phyloP scores from a whole-genome alignment of 2,888 invertebrate species.

The Eumacrocentrus americanus region DNA sequence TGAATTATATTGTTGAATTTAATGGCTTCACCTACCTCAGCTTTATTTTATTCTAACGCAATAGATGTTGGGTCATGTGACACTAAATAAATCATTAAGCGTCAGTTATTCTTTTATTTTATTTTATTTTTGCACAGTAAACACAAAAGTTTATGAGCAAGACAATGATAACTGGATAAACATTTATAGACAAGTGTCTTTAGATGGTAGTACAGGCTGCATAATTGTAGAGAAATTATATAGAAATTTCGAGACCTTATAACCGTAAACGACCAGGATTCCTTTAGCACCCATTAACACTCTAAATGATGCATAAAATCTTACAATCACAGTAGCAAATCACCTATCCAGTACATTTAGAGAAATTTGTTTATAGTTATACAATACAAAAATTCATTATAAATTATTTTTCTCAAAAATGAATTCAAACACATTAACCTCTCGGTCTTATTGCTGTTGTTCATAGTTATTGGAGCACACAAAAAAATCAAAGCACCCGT shows the following conservation, averaged over 20 bases:
- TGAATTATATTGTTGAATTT: too few relatives aligned
- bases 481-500: neutral
- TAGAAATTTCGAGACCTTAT: neutral
- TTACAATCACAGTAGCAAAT: neutral
- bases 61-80: too few relatives aligned
- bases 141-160: too few relatives aligned
- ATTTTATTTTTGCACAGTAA: too few relatives aligned
- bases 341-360: neutral
- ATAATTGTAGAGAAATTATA: neutral
- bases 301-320: neutral
- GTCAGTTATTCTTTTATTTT: too few relatives aligned
- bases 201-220: too few relatives aligned
- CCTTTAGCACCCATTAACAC: neutral
- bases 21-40: too few relatives aligned
- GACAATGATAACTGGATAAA: too few relatives aligned
- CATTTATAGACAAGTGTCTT: too few relatives aligned
- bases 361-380: neutral
- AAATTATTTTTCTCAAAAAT: too few relatives aligned
- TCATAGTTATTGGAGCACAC: neutral
- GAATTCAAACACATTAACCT: neutral
- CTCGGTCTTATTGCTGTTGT: neutral
- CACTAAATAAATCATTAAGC: too few relatives aligned
- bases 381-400: slow-evolving; percentile 5
- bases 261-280: neutral
- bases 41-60: too few relatives aligned